Base-by-base conservation (phyloP, 1,140 invertebrate genomes). In the Cherax quadricarinatus region DNA sequence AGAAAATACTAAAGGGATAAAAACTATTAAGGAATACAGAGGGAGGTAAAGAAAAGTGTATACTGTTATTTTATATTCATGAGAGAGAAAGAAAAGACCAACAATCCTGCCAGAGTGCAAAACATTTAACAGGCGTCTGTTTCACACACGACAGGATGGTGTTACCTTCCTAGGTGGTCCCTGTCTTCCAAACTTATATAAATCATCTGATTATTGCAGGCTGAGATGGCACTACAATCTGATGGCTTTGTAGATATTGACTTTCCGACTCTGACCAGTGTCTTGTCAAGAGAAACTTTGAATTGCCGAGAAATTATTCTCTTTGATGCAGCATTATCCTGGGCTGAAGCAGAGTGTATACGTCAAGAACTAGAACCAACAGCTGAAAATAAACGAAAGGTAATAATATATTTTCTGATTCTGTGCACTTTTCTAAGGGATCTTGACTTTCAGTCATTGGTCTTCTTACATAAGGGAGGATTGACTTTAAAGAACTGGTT, bases 161-260 rank as follows among this genome's bases (percentile, higher is more conserved):
- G 2, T 41, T 41, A 41, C 30, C 30, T 41, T 2, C 30, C 30
- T 41, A 41, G 30, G 30, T 41, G 30, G 30, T 41, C n/a, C n/a
- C 30, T 41, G 30, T 41, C 30, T 41, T 41, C 30, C 30, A 41
- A 41, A 0, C 30, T 41, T 57, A 57, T 57, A 57, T 57, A 57
- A 10, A 9, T 57, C 14, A 57, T 57, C 9, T 14, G 14, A 57
- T 57, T 78, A 95, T 96, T 96, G 89, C 96, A 98, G 97, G 98
- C 98, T 94, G 98, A 98, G 96, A 98, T 98, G 97, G 98, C 98
- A 84, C 96, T 98, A 93, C 97, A 97, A 94, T 98, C 98, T n/a
- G 98, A 98, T 94, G 98, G 98, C 92, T 98, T 98, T 96, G 97
- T 98, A 91, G 98, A 98, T 94, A 98, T 99, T 94, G 98, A 98